Conservation (phyloP, 2,113 vertebrate genomes). For the Lycaon pictus region DNA sequence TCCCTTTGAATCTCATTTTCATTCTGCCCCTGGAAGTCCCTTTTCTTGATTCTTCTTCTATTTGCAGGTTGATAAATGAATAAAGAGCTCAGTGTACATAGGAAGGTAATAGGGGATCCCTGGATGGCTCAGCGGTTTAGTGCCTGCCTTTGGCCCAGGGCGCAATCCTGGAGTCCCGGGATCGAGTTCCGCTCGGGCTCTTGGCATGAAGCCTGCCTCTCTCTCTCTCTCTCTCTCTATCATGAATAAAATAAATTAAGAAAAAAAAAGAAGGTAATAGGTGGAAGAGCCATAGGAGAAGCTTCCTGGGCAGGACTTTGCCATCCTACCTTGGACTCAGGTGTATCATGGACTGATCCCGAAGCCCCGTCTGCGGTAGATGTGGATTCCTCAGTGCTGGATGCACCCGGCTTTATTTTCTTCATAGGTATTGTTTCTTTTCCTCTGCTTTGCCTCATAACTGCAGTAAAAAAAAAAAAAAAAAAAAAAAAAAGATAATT, state of each 20-base stretch:
- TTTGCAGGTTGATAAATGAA: neutral
- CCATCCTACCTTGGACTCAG: neutral
- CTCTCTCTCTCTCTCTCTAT: too few relatives aligned
- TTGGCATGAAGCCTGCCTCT: too few relatives aligned
- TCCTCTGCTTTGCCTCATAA: neutral
- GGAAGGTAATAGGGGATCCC: neutral
- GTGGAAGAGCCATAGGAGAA: neutral
- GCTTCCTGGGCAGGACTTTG: too few relatives aligned
- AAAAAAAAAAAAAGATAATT: neutral
- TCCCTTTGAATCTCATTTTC: neutral
- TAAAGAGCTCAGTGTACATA: neutral
- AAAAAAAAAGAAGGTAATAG: too few relatives aligned
- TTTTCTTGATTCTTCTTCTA: neutral
- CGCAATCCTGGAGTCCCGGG: too few relatives aligned
- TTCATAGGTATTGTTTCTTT: accelerated
- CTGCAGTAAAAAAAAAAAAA: neutral
- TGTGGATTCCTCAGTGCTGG: neutral
- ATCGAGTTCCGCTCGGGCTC: too few relatives aligned
- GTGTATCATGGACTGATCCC: neutral
- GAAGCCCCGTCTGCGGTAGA: neutral
- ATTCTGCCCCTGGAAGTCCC: too few relatives aligned
- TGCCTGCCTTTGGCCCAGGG: too few relatives aligned
- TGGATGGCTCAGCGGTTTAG: too few relatives aligned
- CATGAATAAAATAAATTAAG: too few relatives aligned
- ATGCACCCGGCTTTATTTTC: accelerated